Conservation (phyloP, 2,113 vertebrate species). For the Oryzias javanicus region DNA sequence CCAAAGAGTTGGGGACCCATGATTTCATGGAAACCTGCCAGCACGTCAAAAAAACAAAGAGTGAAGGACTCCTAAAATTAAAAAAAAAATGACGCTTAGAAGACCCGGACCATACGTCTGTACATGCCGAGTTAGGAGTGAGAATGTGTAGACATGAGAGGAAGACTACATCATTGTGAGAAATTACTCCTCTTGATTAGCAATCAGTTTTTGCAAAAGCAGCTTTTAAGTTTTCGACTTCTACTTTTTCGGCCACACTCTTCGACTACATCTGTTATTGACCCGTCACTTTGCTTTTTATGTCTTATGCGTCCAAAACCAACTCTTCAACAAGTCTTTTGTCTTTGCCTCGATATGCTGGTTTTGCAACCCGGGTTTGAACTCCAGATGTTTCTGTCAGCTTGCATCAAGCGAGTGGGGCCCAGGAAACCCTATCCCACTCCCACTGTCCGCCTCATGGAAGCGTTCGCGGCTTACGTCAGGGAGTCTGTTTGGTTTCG, state of each 20-base stretch:
- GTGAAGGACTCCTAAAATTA: too few relatives aligned
- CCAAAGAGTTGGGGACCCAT: too few relatives aligned
- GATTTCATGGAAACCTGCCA: too few relatives aligned
- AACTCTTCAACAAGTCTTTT: slow-evolving; percentile 6
- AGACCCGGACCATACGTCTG: too few relatives aligned
- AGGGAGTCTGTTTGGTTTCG: slow-evolving; percentile 29
- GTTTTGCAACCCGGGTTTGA: slow-evolving; percentile 30
- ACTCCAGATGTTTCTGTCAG: slow-evolving; percentile 51
- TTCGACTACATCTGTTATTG: slow-evolving; percentile 8
- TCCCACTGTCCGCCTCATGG: slow-evolving; percentile 2
- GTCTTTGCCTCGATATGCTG: background rate
- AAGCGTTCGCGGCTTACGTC: slow-evolving; percentile 12
- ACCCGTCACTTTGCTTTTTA: slow-evolving; percentile 5
- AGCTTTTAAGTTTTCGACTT: slow-evolving; percentile 8
- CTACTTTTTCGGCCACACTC: slow-evolving; percentile 26
- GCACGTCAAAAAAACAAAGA: too few relatives aligned
- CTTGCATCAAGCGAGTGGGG: slow-evolving; percentile 22
- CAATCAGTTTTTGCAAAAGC: slow-evolving; percentile 14
- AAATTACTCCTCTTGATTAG: slow-evolving; percentile 45
- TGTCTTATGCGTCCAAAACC: background rate
- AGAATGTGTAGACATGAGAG: background rate
- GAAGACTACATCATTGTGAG: slow-evolving; percentile 36
- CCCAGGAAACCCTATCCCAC: slow-evolving; percentile 32
- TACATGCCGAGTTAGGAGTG: too few relatives aligned
- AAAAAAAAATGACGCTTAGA: too few relatives aligned